Percentiles rank a stretch among this genome's conserved stretches.
Evolutionary conservation across 2,797 vertebrate genomes (phyloP).

Genomic region (Muraenolepis orangiensis): DNA sequence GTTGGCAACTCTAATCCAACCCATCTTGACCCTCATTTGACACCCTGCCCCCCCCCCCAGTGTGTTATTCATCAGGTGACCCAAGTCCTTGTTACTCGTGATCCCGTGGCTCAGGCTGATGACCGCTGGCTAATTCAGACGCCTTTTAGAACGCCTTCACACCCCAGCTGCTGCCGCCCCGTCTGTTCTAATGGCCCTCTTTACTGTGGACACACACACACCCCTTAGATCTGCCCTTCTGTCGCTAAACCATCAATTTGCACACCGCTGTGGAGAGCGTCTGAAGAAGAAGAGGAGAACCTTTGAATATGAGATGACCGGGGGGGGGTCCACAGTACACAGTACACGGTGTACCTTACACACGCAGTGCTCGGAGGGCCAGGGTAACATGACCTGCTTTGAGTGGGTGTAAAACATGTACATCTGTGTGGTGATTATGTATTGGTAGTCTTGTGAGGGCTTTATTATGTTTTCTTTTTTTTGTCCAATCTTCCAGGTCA

Average conservation of each 20-base stretch:
- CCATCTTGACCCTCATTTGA: slow-evolving; percentile 59
- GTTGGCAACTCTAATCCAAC: slow-evolving; percentile 52
- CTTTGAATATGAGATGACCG: slow-evolving; percentile 6
- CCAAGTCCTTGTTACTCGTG: slow-evolving; percentile 65
- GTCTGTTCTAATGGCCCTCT: slow-evolving; percentile 39
- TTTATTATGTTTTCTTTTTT: background rate
- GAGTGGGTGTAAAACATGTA: background rate
- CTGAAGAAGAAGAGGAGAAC: slow-evolving; percentile 23
- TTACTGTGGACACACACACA: slow-evolving; percentile 29
- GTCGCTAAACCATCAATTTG: slow-evolving; percentile 21
- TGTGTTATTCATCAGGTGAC: slow-evolving; percentile 64
- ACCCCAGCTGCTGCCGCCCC: slow-evolving; percentile 46
- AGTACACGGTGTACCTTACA: background rate
- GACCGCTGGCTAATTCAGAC: slow-evolving; percentile 63
- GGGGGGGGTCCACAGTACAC: background rate
- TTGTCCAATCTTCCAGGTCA: slow-evolving; percentile 64
- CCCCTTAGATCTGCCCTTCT: background rate
- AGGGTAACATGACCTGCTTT: background rate
- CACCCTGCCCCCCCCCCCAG: slow-evolving; percentile 29
- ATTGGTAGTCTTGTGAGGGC: background rate
- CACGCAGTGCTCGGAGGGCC: background rate
- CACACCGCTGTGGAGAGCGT: slow-evolving; percentile 20
- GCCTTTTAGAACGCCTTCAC: slow-evolving; percentile 44
- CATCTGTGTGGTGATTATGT: background rate
- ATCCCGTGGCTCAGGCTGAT: slow-evolving; percentile 39